Percentiles rank a stretch among this genome's conserved stretches.
Conservation (phyloP, 2,888 invertebrate genomes). For the Artemia sp. region DNA sequence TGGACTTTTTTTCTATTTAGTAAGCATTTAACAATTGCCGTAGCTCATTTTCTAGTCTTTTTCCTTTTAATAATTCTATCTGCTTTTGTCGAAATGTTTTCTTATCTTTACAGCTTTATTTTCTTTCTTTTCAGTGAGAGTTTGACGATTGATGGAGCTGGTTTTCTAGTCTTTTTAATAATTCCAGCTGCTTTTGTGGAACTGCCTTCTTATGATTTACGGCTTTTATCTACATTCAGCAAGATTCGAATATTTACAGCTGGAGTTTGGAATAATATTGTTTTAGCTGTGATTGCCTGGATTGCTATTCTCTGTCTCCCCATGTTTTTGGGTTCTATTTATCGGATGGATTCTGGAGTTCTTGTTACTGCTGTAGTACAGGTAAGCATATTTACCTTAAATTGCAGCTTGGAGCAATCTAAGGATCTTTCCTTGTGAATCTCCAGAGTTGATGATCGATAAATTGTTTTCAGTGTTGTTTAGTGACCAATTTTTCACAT, state of each 20-base stretch:
- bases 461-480: no score
- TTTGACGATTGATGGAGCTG: not conserved
- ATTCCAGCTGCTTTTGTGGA: constrained; percentile 14
- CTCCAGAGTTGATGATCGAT: no score
- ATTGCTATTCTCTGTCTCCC: not conserved
- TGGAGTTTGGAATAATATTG: constrained; percentile 10
- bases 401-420: no score
- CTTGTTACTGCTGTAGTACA: not conserved
- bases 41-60: no score
- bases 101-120: no score
- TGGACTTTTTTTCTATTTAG: no score
- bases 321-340: not conserved
- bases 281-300: constrained; percentile 2
- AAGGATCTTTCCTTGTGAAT: no score
- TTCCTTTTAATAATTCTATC: no score
- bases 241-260: constrained; percentile 7
- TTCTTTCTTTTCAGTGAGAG: not conserved
- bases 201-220: not conserved
- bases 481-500: no score
- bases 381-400: not conserved
- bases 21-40: no score
- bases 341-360: not conserved
- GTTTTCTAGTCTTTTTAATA: not conserved
- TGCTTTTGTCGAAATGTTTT: no score
- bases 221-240: constrained; percentile 1